These are phyloP conservation scores for Stomorhina lunata DNA, from an alignment of 2,888 invertebrate species.

Conservation along the genomic window DNA sequence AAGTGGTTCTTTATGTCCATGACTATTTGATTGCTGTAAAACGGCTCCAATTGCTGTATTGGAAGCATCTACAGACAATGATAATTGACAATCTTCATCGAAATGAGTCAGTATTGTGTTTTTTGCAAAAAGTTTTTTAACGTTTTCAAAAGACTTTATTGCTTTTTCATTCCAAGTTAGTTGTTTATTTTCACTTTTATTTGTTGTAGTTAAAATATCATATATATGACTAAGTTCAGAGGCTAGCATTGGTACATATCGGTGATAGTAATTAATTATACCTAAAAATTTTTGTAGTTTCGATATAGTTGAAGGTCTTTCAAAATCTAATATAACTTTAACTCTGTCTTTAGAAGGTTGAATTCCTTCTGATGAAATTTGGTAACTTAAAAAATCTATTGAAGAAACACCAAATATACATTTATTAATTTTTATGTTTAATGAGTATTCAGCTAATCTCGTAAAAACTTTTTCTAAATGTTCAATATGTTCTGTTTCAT, in stretches of 20 bases:
- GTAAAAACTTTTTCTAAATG: not conserved
- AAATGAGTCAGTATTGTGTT: not conserved
- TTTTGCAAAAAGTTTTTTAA: not conserved
- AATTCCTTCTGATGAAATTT: not conserved
- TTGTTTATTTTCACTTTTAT: no score
- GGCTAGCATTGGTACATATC: no score
- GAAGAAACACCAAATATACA: no score
- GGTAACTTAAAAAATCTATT: not conserved
- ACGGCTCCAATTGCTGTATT: not conserved
- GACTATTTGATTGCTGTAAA: not conserved
- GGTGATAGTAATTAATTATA: no score
- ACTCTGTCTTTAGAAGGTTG: not conserved
- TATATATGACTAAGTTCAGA: no score
- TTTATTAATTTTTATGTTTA: not conserved
- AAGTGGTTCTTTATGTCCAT: not conserved
- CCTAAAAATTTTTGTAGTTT: no score
- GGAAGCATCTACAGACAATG: not conserved
- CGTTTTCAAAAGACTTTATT: not conserved
- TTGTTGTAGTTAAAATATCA: not conserved
- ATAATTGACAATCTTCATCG: not conserved
- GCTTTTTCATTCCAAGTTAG: not conserved
- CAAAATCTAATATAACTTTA: not conserved
- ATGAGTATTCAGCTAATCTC: not conserved
- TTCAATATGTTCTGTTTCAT: not conserved
- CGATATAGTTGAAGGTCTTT: not conserved